Conservation (phyloP, 1,140 invertebrate species). For the Planococcus citri region DNA sequence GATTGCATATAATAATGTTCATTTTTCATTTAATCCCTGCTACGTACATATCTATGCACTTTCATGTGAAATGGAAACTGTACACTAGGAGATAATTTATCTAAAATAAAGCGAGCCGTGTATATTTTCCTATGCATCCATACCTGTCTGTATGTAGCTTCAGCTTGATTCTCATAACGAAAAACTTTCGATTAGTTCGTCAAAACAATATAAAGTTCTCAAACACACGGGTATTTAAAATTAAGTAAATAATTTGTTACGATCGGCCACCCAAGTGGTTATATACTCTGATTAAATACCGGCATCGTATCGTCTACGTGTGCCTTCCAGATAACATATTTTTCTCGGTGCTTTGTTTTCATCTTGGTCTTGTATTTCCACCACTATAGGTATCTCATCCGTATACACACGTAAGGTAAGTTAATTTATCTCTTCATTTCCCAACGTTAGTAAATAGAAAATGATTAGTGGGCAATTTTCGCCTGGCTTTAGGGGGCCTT, state of each 20-base stretch:
- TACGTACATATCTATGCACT: background rate
- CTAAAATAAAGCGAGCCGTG: background rate
- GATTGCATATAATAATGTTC: background rate
- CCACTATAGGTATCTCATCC: background rate
- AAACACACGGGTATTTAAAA: background rate
- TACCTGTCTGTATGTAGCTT: no score
- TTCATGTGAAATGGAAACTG: background rate
- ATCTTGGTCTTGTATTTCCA: background rate
- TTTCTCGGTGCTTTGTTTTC: background rate
- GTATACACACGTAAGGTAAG: background rate
- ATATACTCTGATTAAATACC: background rate
- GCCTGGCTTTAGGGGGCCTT: no score
- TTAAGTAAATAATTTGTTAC: slow-evolving; percentile 4
- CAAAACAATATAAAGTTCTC: background rate
- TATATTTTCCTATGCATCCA: no score
- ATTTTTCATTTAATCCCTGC: background rate
- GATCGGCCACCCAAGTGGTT: background rate
- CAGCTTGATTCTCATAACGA: background rate
- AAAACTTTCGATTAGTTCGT: background rate
- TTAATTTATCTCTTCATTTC: background rate
- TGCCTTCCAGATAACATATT: background rate
- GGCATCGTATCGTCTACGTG: background rate
- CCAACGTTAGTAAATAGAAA: background rate
- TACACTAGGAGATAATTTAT: background rate
- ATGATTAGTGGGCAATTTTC: background rate